Percentiles rank a stretch among this genome's conserved stretches.
phyloP scores from a whole-genome alignment of 2,888 invertebrate genomes.

The Epiblema foenella region DNA sequence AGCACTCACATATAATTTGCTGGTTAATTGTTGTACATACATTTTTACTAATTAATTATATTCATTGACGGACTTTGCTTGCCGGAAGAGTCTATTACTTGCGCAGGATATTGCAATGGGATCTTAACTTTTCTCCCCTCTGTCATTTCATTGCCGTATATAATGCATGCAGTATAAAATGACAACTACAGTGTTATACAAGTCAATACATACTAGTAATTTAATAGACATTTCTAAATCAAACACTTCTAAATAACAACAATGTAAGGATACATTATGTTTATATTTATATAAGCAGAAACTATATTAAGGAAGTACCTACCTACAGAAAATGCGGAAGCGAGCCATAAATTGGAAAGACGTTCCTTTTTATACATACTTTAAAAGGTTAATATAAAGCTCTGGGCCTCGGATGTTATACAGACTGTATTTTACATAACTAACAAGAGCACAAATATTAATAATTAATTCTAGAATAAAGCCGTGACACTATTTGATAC shows the following conservation, averaged over 20 bases:
- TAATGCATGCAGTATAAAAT: background rate
- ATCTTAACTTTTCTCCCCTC: background rate
- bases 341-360: background rate
- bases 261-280: background rate
- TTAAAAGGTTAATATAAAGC: background rate
- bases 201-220: too few species aligned
- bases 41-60: slow-evolving; percentile 34
- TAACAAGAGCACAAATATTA: background rate
- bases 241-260: background rate
- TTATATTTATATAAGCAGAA: background rate
- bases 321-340: too few species aligned
- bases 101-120: slow-evolving; percentile 13
- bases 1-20: slow-evolving; percentile 71
- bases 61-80: slow-evolving; percentile 30
- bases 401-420: background rate
- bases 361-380: background rate
- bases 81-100: slow-evolving; percentile 28
- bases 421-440: background rate
- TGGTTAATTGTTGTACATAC: slow-evolving; percentile 62
- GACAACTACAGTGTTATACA: background rate
- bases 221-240: too few species aligned
- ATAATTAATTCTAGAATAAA: background rate
- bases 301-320: background rate
- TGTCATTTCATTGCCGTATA: background rate
- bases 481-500: slow-evolving; percentile 21